Conservation (phyloP, 2,888 invertebrate genomes). For the Sisyra terminalis region DNA sequence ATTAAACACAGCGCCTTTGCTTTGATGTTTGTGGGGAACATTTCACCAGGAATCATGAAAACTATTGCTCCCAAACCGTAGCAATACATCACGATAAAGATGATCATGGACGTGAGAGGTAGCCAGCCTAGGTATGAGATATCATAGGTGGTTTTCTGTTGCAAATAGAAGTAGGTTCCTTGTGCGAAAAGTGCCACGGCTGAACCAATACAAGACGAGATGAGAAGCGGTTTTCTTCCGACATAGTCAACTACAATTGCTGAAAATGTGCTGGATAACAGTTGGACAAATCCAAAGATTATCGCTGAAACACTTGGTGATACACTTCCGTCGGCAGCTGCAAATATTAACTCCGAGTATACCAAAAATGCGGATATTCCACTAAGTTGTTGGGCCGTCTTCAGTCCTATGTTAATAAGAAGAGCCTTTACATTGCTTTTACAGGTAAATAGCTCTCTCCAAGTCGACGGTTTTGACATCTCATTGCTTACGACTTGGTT, state of each 20-base stretch:
- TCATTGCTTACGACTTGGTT: conserved; percentile 22
- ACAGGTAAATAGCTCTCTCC: conserved; percentile 34
- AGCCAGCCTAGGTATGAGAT: conserved; percentile 17
- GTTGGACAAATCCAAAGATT: conserved; percentile 20
- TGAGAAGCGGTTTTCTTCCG: conserved; percentile 22
- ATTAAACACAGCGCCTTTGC: conserved; percentile 25
- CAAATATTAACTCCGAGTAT: conserved; percentile 24
- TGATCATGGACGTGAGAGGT: conserved; percentile 6
- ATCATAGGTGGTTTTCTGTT: conserved; percentile 15
- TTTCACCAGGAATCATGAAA: conserved; percentile 27
- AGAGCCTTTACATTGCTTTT: conserved; percentile 43
- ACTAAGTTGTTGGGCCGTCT: conserved; percentile 22
- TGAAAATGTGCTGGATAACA: conserved; percentile 14
- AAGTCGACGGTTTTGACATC: conserved; percentile 33
- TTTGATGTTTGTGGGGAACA: conserved; percentile 27
- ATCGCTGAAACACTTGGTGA: conserved; percentile 21
- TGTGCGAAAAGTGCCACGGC: conserved; percentile 18
- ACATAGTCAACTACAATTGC: conserved; percentile 21
- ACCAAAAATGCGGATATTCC: conserved; percentile 24
- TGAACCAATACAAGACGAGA: conserved; percentile 20
- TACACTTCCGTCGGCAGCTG: conserved; percentile 17
- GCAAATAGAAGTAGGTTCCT: conserved; percentile 18
- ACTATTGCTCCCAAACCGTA: conserved; percentile 25
- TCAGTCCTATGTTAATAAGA: conserved; percentile 29
- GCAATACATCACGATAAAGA: conserved; percentile 6